Percentiles rank a stretch among this genome's conserved stretches.
Evolutionary conservation across 2,888 invertebrate species (phyloP).

Genomic region (Eristalinus sepulchralis): DNA sequence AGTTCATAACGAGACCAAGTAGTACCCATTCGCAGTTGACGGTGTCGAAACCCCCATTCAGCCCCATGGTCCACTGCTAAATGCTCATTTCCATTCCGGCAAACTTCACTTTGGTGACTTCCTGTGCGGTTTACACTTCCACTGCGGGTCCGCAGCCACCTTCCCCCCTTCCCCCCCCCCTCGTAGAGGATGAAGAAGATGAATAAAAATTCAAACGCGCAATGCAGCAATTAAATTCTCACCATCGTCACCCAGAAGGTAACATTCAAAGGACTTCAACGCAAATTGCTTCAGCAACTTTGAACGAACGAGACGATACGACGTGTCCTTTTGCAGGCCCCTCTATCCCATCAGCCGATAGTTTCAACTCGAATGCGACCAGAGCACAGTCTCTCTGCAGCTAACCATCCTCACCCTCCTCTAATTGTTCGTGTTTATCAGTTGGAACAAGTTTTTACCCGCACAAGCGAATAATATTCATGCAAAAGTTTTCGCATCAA

Average conservation of each 20-base stretch:
- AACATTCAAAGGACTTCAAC: slow-evolving; percentile 14
- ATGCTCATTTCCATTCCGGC: neutral
- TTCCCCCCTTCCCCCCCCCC: too few species aligned
- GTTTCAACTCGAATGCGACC: neutral
- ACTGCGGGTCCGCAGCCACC: neutral
- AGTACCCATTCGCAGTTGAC: too few species aligned
- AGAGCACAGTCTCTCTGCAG: neutral
- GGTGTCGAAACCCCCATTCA: too few species aligned
- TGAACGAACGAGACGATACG: slow-evolving; percentile 8
- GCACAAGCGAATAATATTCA: slow-evolving; percentile 32
- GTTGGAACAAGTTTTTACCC: slow-evolving; percentile 42
- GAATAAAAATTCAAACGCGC: neutral
- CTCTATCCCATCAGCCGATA: neutral
- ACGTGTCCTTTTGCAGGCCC: neutral
- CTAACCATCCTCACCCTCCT: neutral
- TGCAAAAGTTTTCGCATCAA: slow-evolving; percentile 52
- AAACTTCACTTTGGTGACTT: neutral
- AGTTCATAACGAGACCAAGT: too few species aligned
- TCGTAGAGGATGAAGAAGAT: neutral
- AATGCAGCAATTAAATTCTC: slow-evolving; percentile 43
- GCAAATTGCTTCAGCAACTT: slow-evolving; percentile 47
- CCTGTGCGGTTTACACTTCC: neutral
- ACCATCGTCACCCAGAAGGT: slow-evolving; percentile 16
- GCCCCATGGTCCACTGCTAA: too few species aligned
- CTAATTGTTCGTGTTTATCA: slow-evolving; percentile 64